Base-by-base conservation (phyloP, 2,888 invertebrate genomes). In the Cremastinae sp. region DNA sequence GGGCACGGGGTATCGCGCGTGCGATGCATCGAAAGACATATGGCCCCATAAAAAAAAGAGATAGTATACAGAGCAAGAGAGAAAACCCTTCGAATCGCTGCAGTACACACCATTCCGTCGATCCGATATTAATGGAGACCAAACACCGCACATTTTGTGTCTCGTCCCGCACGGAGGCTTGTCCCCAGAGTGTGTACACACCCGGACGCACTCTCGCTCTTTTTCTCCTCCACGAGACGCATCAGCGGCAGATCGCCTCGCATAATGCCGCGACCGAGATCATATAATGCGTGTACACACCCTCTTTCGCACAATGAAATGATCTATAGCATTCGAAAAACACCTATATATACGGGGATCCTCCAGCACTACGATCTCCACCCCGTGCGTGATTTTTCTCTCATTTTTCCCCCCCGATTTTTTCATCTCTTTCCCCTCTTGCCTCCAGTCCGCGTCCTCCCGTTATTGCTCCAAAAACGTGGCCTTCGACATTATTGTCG, bases 81-180 rank as follows among this genome's bases (percentile, higher is more conserved):
- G 59, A 56, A 49, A 56, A 41, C 41, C 45, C 66, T 54, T 54
- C 36, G 54, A 49, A 45, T 56, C 62, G 69, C 78, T 81, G 81
- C 82, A 81, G 83, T 79, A 82, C 64, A 82, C 64, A 83, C 82
- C 79, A 84, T 83, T 81, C 80, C 84, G 86, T 84, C 87, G 86
- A 89, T 89, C 85, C 86, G 83, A 89, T 88, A 89, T 89, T 89
- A 89, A 89, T 89, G 88, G 88, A 88, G 88, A 89, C 88, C 88
- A 89, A 89, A 88, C 87, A 88, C 87, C 88, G 83, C 87, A 84
- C 87, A 84, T 87, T 87, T 82, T 85, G 84, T 82, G 16, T 75
- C 62, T 51, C 45, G 61, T 66, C 80, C 58, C 45, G 54, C 59
- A 59, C 69, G 59, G 75, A 28, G 28, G 73, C 74, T 75, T 82